Evolutionary conservation across 1,140 invertebrate species (phyloP).

Genomic region (Anastrepha ludens): DNA sequence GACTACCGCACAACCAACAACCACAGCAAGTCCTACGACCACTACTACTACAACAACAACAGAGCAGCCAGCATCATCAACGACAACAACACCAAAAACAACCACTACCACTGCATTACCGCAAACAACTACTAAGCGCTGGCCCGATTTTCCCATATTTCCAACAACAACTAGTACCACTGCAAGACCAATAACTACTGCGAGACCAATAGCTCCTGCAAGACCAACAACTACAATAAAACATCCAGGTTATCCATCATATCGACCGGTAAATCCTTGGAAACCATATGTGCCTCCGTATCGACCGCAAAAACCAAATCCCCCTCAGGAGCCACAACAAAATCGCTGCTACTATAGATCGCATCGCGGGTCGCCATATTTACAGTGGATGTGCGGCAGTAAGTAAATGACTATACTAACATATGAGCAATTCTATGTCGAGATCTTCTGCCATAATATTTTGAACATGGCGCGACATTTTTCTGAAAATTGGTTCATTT

Average conservation of each 20-base stretch:
- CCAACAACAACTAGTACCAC: background rate
- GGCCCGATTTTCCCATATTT: background rate
- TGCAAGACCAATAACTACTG: no score
- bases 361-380: background rate
- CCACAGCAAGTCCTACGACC: background rate
- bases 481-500: no score
- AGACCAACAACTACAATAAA: background rate
- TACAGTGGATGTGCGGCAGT: slow-evolving; percentile 55
- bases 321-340: background rate
- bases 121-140: background rate
- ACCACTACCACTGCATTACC: background rate
- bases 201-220: background rate
- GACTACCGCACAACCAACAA: background rate
- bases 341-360: slow-evolving; percentile 38
- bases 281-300: background rate
- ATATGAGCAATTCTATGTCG: no score
- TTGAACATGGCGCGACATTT: no score
- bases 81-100: background rate
- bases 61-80: background rate
- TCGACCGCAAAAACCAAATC: background rate
- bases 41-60: background rate
- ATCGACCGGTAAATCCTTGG: slow-evolving; percentile 4
- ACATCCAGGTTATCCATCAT: slow-evolving; percentile 2
- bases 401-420: background rate
- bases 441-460: no score